These are phyloP conservation scores for Zeus faber DNA, from an alignment of 2,113 vertebrate genomes.

Conservation along the genomic window DNA sequence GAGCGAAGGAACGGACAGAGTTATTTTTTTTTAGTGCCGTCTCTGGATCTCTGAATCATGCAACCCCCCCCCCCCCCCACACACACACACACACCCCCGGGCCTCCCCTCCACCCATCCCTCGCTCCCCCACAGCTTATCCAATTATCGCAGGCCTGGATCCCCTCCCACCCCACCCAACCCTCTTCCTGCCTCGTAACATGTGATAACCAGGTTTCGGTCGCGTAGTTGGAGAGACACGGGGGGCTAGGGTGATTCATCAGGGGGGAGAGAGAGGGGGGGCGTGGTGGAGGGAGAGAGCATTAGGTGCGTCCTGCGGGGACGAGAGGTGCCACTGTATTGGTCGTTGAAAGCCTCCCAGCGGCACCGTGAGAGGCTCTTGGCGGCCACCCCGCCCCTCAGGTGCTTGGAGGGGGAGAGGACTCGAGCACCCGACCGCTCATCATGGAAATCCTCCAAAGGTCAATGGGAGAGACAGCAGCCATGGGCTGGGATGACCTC, in stretches of 20 bases:
- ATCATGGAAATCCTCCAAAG: too few species aligned
- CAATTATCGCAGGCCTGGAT: constrained; percentile 21
- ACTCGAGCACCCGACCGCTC: too few species aligned
- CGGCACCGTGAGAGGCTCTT: too few species aligned
- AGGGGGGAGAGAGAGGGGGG: neutral
- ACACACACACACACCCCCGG: constrained; percentile 1
- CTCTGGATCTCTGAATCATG: constrained; percentile 56
- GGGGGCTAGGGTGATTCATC: too few species aligned
- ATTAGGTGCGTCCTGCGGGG: too few species aligned
- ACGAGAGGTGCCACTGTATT: too few species aligned
- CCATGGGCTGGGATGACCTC: too few species aligned
- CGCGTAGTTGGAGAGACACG: constrained; percentile 4
- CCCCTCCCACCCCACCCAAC: neutral
- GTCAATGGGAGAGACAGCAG: too few species aligned
- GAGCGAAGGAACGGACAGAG: constrained; percentile 33
- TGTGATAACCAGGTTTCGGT: neutral
- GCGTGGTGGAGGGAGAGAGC: too few species aligned
- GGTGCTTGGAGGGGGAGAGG: too few species aligned
- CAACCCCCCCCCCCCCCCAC: neutral
- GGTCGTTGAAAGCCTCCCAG: too few species aligned
- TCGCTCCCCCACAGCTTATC: constrained; percentile 22
- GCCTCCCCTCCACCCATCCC: constrained; percentile 6
- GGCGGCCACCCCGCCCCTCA: too few species aligned
- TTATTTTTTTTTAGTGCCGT: constrained; percentile 48
- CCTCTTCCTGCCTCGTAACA: neutral